phyloP scores from a whole-genome alignment of 2,113 vertebrate species.

The Synodontis membranacea region DNA sequence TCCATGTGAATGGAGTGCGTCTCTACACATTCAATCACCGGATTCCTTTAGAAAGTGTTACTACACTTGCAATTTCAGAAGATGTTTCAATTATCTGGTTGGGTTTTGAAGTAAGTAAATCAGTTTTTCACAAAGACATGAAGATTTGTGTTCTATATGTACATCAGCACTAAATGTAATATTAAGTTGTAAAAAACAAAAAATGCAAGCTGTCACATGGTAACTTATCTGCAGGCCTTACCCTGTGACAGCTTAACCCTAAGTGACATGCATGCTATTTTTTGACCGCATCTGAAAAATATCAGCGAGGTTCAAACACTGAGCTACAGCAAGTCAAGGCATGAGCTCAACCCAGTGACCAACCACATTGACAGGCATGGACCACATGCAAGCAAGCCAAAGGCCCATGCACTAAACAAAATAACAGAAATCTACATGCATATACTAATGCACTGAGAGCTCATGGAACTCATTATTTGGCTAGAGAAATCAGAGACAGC shows the following conservation, averaged over 20 bases:
- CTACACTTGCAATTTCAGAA: neutral
- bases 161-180: neutral
- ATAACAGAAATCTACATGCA: too few relatives aligned
- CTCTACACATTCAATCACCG: conserved; percentile 24
- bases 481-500: too few relatives aligned
- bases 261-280: neutral
- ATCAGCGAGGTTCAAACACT: too few relatives aligned
- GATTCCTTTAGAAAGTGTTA: conserved; percentile 10
- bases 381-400: too few relatives aligned
- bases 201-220: neutral
- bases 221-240: neutral
- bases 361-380: too few relatives aligned
- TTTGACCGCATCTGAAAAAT: too few relatives aligned
- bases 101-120: conserved; percentile 18
- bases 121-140: neutral
- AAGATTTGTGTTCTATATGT: neutral
- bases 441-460: too few relatives aligned
- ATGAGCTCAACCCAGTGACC: too few relatives aligned
- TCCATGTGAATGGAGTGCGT: neutral
- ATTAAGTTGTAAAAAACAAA: too few relatives aligned
- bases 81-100: conserved; percentile 2
- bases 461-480: too few relatives aligned
- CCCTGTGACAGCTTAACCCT: neutral
- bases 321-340: too few relatives aligned
- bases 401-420: too few relatives aligned